These are phyloP conservation scores for Calcarius ornatus DNA, from an alignment of 2,113 vertebrate genomes.

Conservation along the genomic window DNA sequence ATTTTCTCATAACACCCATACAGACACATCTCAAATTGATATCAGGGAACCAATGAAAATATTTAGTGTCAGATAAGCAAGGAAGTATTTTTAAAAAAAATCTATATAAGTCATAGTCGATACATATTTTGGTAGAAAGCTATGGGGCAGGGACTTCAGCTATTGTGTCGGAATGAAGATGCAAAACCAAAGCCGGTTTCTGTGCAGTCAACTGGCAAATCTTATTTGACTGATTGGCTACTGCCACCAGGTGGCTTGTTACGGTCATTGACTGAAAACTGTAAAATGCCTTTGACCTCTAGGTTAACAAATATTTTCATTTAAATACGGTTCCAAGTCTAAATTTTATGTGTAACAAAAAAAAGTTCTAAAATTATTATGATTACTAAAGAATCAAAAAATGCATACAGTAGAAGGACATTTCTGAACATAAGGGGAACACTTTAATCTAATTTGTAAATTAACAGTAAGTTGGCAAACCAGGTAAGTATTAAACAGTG, in stretches of 20 bases:
- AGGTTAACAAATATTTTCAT: not conserved
- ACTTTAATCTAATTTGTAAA: not conserved
- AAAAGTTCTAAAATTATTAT: not conserved
- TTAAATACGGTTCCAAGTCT: not conserved
- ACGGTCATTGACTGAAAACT: not conserved
- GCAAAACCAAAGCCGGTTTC: not conserved
- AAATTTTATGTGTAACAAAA: not conserved
- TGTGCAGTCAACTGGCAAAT: not conserved
- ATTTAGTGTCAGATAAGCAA: not conserved
- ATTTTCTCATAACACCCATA: not conserved
- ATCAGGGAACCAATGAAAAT: not conserved
- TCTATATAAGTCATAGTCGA: no score
- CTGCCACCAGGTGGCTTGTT: constrained; percentile 37
- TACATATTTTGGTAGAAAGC: not conserved
- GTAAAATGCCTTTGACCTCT: accelerated
- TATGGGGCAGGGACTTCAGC: accelerated
- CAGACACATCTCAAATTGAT: not conserved
- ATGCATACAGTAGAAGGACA: not conserved
- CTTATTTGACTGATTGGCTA: not conserved
- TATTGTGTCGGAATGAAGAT: not conserved
- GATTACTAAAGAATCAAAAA: not conserved
- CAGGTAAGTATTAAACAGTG: not conserved
- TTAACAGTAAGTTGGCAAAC: not conserved
- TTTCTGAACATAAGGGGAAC: not conserved
- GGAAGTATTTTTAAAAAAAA: not conserved